Percentiles rank a stretch among this genome's conserved stretches.
Conservation (phyloP, 37 sponge, comb jelly and placozoan species). For the Amphimedon queenslandica region DNA sequence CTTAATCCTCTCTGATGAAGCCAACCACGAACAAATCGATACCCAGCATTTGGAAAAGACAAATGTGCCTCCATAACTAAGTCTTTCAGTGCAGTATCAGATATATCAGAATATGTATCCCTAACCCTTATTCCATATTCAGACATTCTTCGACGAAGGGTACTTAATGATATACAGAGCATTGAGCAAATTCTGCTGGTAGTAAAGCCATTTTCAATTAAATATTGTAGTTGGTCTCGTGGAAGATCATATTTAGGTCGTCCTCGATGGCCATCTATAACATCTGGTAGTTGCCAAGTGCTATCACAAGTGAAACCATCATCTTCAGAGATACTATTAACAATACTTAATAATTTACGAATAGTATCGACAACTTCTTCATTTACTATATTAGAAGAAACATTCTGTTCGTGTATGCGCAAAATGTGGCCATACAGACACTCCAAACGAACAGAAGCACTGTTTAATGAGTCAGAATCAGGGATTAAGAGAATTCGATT, state of each 20-base stretch:
- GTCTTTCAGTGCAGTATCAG: not conserved
- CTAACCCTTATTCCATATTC: slow-evolving; percentile 8
- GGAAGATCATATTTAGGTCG: not conserved
- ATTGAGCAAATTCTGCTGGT: not conserved
- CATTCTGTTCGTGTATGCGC: not conserved
- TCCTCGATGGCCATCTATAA: not conserved
- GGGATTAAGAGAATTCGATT: too few species aligned
- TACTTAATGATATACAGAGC: not conserved
- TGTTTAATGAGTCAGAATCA: too few species aligned
- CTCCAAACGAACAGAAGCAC: not conserved
- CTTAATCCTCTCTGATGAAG: not conserved
- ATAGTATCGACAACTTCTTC: not conserved
- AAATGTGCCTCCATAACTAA: not conserved
- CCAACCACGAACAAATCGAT: not conserved
- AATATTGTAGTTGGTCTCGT: slow-evolving; percentile 5
- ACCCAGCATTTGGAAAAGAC: slow-evolving; percentile 3
- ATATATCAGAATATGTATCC: not conserved
- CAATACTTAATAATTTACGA: not conserved
- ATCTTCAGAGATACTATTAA: not conserved
- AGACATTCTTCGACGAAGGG: not conserved
- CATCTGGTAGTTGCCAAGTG: not conserved
- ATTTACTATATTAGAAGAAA: not conserved
- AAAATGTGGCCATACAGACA: not conserved
- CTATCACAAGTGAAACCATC: not conserved
- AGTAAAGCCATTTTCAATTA: not conserved